Percentiles rank a stretch among this genome's conserved stretches.
These are phyloP conservation scores for Pogonomyrmex californicus DNA, from an alignment of 1,140 invertebrate genomes.

Conservation along the genomic window DNA sequence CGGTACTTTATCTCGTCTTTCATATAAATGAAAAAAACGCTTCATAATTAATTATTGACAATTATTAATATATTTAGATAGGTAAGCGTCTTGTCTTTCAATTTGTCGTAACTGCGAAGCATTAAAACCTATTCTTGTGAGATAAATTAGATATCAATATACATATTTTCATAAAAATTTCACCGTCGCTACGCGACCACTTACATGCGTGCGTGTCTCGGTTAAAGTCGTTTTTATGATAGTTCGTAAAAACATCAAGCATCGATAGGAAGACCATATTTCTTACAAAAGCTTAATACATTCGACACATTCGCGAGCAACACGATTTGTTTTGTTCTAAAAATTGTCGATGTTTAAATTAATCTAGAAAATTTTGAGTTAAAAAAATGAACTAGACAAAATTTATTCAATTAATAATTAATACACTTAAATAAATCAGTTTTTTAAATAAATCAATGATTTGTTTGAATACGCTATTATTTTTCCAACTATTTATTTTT, in stretches of 20 bases:
- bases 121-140: constrained; percentile 60
- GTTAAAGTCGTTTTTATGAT: constrained; percentile 46
- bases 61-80: constrained; percentile 54
- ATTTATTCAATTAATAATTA: not conserved
- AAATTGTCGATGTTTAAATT: not conserved
- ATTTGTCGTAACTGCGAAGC: constrained; percentile 40
- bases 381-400: not conserved
- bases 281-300: constrained; percentile 60
- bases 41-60: constrained; percentile 64
- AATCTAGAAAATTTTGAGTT: not conserved
- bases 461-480: not conserved
- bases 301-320: constrained; percentile 24
- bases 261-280: constrained; percentile 76
- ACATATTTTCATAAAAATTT: constrained; percentile 63
- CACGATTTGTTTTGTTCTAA: not conserved
- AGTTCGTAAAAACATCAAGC: constrained; percentile 64
- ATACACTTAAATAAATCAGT: not conserved
- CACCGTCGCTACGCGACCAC: constrained; percentile 21
- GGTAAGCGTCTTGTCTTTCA: constrained; percentile 56
- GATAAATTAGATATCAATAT: constrained; percentile 64
- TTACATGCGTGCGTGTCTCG: constrained; percentile 9
- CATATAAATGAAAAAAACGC: constrained; percentile 73
- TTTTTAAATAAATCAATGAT: not conserved
- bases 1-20: constrained; percentile 67
- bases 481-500: not conserved